Evolutionary conservation across 2,797 vertebrate genomes (phyloP), one percentile per base, ranked within the genome.

Genomic region (Acridotheres tristis): DNA sequence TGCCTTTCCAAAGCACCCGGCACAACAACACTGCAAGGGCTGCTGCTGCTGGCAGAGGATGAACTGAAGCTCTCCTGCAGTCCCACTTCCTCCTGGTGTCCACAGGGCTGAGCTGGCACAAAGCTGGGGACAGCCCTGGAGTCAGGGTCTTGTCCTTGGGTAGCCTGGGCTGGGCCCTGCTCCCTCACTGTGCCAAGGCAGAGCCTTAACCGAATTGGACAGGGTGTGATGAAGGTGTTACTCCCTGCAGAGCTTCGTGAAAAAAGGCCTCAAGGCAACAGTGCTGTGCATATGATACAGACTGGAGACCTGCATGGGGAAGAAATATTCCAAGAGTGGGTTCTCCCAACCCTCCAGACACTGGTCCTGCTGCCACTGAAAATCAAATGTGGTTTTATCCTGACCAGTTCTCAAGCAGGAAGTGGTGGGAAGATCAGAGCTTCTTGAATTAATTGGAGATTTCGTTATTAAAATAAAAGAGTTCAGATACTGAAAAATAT

Each of bases 171-270:
- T 61, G 19, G 34, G 85, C n/a, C n/a, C 86, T 71, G 65, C 72
- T 63, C 2, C 0, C 22, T 38, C 0, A 0, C 7, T 29, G 50
- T 59, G 38, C 65, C 61, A 10, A 17, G 57, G 29, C 3, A 1
- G 54, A 63, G 54, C 18, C 17, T 57, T 51, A 14, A 69, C 26
- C 22, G 10, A 11, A 7, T 0, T 13, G 62, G 75, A 47, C 10
- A 0, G 20, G 66, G 47, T 45, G 25, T 10, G 61, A 34, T 73
- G 74, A 68, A 72, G 63, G 34, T 67, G 53, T 34, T 43, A 34
- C 16, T 87, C 34, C 71, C 34, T 43, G n/a, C 22, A 54, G 34
- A 68, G 67, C 66, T 89, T 17, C 25, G 3, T 32, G 34, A 32
- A 29, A 38, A 85, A 79, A 53, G 34, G 34, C 79, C 53, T 38